A percentile compares a stretch with the other conserved stretches of the same genome.
phyloP scores from a whole-genome alignment of 2,113 vertebrate genomes.

The Hydrolagus affinis region DNA sequence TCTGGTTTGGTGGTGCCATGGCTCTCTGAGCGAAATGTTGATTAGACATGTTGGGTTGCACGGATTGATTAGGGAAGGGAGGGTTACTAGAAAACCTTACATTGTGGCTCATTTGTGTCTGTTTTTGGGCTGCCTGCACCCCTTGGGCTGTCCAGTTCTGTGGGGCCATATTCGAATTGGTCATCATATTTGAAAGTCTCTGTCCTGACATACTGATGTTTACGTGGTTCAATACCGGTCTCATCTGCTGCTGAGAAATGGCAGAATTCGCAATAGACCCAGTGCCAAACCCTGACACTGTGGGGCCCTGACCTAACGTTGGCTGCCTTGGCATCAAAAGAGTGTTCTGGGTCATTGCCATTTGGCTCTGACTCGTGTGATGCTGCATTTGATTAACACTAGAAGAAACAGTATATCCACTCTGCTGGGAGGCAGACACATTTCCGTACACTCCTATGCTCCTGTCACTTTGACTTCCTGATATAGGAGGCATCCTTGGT shows the following conservation, averaged over 20 bases:
- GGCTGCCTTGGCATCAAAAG: conserved; percentile 59
- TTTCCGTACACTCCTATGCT: conserved; percentile 63
- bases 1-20: conserved; percentile 65
- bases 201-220: conserved; percentile 48
- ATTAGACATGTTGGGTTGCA: conserved; percentile 56
- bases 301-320: conserved; percentile 47
- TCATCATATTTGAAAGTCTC: conserved; percentile 59
- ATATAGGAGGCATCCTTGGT: conserved; percentile 61
- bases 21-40: conserved; percentile 68
- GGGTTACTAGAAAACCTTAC: conserved; percentile 49
- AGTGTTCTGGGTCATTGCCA: conserved; percentile 63
- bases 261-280: conserved; percentile 50
- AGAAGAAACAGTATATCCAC: conserved; percentile 47
- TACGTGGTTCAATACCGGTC: conserved; percentile 51
- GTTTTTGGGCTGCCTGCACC: conserved; percentile 52
- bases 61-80: conserved; percentile 54
- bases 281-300: conserved; percentile 53
- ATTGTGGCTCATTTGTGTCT: conserved; percentile 53
- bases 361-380: conserved; percentile 62
- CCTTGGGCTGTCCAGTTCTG: conserved; percentile 66
- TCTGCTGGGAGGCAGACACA: conserved; percentile 59
- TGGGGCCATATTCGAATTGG: conserved; percentile 47
- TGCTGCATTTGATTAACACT: conserved; percentile 62
- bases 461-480: conserved; percentile 43
- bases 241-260: conserved; percentile 51